Percentiles rank a stretch among this genome's conserved stretches.
Conservation (phyloP, 2,113 vertebrate genomes). For the Dasyprocta punctata region DNA sequence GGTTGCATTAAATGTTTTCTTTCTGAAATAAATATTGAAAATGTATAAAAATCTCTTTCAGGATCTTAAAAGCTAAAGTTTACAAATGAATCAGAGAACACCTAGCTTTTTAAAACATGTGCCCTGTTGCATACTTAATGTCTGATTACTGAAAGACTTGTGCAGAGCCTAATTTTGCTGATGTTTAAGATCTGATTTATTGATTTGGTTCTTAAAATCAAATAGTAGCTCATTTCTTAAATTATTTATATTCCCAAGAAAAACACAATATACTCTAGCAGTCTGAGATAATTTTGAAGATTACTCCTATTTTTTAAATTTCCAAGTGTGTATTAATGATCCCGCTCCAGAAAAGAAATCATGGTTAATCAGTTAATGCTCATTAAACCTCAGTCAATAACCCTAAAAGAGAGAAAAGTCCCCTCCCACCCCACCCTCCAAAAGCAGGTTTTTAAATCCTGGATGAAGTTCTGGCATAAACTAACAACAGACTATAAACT, state of each 20-base stretch:
- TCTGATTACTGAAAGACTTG: neutral
- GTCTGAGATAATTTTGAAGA: neutral
- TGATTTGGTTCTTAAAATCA: neutral
- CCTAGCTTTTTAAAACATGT: neutral
- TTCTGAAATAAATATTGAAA: neutral
- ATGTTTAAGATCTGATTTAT: neutral
- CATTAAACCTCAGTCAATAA: neutral
- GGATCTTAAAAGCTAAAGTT: neutral
- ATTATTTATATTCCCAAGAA: slow-evolving; percentile 5
- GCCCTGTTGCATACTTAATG: neutral
- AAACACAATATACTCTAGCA: neutral
- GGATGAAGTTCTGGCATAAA: neutral
- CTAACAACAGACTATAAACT: neutral
- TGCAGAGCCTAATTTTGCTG: neutral
- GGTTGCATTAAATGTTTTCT: neutral
- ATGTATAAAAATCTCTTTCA: neutral
- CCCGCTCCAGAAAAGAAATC: neutral
- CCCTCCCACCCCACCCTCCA: neutral
- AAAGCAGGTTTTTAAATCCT: neutral
- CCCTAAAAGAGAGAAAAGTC: neutral
- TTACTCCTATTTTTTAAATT: neutral
- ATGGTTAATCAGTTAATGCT: neutral
- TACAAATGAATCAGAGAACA: neutral
- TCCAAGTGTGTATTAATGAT: neutral
- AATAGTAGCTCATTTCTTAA: neutral